Base-by-base conservation (phyloP, 2,888 invertebrate genomes). In the Osedax frankpressi region DNA sequence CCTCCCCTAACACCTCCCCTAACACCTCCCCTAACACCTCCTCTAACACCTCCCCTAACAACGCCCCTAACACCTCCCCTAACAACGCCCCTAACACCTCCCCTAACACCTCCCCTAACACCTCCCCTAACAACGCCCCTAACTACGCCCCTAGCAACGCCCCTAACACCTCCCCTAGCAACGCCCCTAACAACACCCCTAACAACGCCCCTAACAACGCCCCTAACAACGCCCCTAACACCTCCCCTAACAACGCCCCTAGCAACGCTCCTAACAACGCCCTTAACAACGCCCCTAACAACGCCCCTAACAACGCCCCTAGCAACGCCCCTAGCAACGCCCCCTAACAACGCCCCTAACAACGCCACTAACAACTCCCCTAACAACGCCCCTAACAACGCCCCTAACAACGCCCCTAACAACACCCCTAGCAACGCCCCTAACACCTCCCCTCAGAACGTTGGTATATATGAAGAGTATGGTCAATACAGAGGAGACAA, bases 1-100 rank as follows among this genome's bases (percentile, higher is more conserved):
- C n/a, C n/a, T n/a, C 90, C 96, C 96, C 1, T 88, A 94, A n/a
- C 88, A 96, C 70, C 86, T 96, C 72, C 92, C 96, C 0, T 95
- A 97, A 84, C 97, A 97, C 83, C 91, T 96, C 78, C 94, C 94
- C 82, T 92, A 92, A 60, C 97, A 94, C 84, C 86, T 94, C 78
- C 77, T 11, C 11, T 6, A 11, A 11, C 6, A 44, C 44, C 44
- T 44, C 6, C 19, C 6, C 44, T 44, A 44, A 44, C 11, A 6
- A 44, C 44, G 44, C 44, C 44, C 44, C 44, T 19, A 11, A 44
- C 44, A 44, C n/a, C n/a, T n/a, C n/a, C n/a, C n/a, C 44, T 44
- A 44, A 44, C 44, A 6, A 44, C 44, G 44, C 44, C 44, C 44
- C 44, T 19, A 11, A 44, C 44, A 44, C 44, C 19, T 44, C 6